phyloP scores from a whole-genome alignment of 2,888 invertebrate genomes.

The Clunio marinus region DNA sequence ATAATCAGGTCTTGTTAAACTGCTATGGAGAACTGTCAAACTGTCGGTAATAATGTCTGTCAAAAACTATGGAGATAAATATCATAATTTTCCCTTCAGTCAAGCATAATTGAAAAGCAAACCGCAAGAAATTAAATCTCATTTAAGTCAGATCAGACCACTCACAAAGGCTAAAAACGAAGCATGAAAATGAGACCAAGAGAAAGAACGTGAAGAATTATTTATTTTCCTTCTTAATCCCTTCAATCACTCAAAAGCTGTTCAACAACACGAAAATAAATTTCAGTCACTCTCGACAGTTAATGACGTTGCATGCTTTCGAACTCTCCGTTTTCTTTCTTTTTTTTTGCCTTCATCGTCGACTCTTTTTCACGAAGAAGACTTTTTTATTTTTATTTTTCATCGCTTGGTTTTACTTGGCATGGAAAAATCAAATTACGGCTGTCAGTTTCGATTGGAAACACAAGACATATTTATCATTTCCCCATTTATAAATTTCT shows the following conservation, averaged over 20 bases:
- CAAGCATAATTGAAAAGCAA: constrained; percentile 21
- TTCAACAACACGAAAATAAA: constrained; percentile 20
- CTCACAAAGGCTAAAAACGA: neutral
- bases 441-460: constrained; percentile 38
- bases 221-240: neutral
- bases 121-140: constrained; percentile 35
- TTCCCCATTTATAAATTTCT: neutral
- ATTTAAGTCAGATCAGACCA: constrained; percentile 29
- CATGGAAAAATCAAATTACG: constrained; percentile 36
- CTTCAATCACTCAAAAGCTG: constrained; percentile 17
- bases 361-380: constrained; percentile 14
- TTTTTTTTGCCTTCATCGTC: constrained; percentile 14
- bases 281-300: constrained; percentile 31
- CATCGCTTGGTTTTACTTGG: neutral
- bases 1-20: too few relatives aligned
- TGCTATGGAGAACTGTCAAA: neutral
- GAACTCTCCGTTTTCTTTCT: neutral
- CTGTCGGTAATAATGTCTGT: neutral
- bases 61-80: constrained; percentile 20
- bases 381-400: neutral
- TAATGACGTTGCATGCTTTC: constrained; percentile 36
- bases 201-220: neutral
- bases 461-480: constrained; percentile 38
- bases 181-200: neutral
- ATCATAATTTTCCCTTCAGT: constrained; percentile 39